Conservation (phyloP, 1,140 invertebrate genomes). For the Nylanderia fulva region DNA sequence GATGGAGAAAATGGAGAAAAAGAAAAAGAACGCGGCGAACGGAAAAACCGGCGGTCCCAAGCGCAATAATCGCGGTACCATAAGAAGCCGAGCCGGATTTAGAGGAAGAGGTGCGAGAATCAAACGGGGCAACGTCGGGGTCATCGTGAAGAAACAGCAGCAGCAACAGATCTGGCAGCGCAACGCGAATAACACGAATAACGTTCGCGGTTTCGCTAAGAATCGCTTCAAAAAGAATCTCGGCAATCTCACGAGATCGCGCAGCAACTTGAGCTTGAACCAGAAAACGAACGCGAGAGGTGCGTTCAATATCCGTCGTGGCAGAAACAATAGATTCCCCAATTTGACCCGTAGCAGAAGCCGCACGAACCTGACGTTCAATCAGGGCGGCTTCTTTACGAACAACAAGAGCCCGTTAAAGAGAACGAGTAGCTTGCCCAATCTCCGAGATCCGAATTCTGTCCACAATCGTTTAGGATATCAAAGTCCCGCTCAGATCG, state of each 20-base stretch:
- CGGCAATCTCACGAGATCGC: constrained; percentile 69
- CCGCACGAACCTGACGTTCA: constrained; percentile 77
- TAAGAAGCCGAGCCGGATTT: constrained; percentile 63
- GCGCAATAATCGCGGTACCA: constrained; percentile 58
- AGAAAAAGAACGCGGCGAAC: constrained; percentile 79
- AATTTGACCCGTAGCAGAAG: constrained; percentile 78
- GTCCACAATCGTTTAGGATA: constrained; percentile 84
- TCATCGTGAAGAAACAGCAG: constrained; percentile 66
- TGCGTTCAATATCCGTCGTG: constrained; percentile 70
- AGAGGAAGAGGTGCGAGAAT: constrained; percentile 69
- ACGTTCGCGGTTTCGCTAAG: constrained; percentile 74
- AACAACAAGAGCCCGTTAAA: constrained; percentile 77
- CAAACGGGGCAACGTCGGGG: constrained; percentile 55
- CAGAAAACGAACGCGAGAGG: constrained; percentile 66
- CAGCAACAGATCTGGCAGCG: constrained; percentile 59
- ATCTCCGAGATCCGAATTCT: constrained; percentile 82
- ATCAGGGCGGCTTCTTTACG: constrained; percentile 73
- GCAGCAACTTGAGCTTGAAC: constrained; percentile 76
- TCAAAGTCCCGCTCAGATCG: constrained; percentile 83
- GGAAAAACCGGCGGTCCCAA: constrained; percentile 70
- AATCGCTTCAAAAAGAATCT: constrained; percentile 79
- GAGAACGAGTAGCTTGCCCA: constrained; percentile 80
- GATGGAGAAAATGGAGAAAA: constrained; percentile 84
- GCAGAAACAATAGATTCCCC: constrained; percentile 65
- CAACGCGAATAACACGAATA: constrained; percentile 48